A percentile compares a stretch with the other conserved stretches of the same genome.
phyloP scores from a whole-genome alignment of 2,113 vertebrate genomes.

The Carassius gibelio region DNA sequence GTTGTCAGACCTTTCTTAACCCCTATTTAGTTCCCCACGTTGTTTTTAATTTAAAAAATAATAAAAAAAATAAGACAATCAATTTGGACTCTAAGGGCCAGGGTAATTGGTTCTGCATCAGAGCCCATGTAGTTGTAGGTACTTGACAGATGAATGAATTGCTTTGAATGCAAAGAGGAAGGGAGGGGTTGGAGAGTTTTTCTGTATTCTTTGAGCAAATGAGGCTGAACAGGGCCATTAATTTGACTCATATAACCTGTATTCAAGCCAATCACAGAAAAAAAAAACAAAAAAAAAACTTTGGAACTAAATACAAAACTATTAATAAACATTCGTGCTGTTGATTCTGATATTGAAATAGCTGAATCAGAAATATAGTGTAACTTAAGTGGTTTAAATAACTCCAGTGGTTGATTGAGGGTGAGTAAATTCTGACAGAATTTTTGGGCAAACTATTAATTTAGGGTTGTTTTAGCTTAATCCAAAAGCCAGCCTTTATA shows the following conservation, averaged over 20 bases:
- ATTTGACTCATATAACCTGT: slow-evolving; percentile 79
- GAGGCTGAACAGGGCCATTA: slow-evolving; percentile 80
- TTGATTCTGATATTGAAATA: background rate
- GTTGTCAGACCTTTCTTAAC: slow-evolving; percentile 77
- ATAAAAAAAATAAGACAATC: slow-evolving; percentile 67
- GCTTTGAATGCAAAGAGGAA: slow-evolving; percentile 74
- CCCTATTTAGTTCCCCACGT: slow-evolving; percentile 78
- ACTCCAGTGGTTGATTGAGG: too few species aligned
- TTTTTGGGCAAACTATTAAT: too few species aligned
- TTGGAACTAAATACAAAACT: too few species aligned
- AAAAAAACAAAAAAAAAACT: slow-evolving; percentile 52
- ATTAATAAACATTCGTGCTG: background rate
- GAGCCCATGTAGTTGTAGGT: slow-evolving; percentile 71
- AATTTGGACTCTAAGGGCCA: slow-evolving; percentile 76
- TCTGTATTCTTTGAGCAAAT: slow-evolving; percentile 81
- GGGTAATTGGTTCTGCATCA: slow-evolving; percentile 85
- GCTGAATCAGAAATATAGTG: too few species aligned
- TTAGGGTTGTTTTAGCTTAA: too few species aligned
- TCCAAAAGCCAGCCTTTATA: too few species aligned
- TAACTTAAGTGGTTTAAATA: too few species aligned
- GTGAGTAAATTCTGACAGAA: too few species aligned
- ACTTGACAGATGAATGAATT: slow-evolving; percentile 83
- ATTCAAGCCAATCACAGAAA: slow-evolving; percentile 69
- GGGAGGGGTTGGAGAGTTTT: slow-evolving; percentile 64
- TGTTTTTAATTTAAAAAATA: slow-evolving; percentile 67